Base-by-base conservation (phyloP, 2,113 vertebrate species). In the Mobula hypostoma region DNA sequence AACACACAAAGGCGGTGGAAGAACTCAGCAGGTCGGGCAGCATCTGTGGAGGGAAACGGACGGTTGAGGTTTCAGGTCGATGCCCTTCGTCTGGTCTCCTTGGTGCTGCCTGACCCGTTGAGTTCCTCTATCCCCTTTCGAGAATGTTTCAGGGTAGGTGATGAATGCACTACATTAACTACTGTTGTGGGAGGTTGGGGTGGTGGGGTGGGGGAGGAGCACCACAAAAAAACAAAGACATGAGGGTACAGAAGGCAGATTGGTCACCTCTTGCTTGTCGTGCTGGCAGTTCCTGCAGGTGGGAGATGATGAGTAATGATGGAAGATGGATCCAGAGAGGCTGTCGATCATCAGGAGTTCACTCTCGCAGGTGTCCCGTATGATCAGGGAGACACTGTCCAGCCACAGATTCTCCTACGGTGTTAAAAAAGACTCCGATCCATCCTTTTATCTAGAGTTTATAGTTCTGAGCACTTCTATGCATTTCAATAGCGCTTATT, bases 281-380 rank as follows among this genome's bases (percentile, higher is more conserved):
- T 98, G 97, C 95, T 97, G 98, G 97, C 98, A 98, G 96, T 98
- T 98, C 96, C 97, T 97, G 95, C 98, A 98, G 96, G 98, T 95
- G 7, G 98, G 97, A 14, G 97, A 97, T 77, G 99, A 99, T 95
- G 98, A 97, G 96, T 99, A 99, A 97, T 99, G 99, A 96, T 99
- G 99, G 97, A 99, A 99, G 97, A 99, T 97, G 94, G 99, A 99
- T 95, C 98, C 99, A 0, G 99, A 99, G 95, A 99, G 98, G 97
- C 99, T 99, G 97, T 99, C 99, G 94, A 99, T 99, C 97, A 99
- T 98, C 97, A 98, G 97, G 97, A 99, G 97, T 97, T 99, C 99
- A 95, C 98, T 98, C 96, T 99, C 99, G 97, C 99, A 97, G 78
- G 99, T 98, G 96, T 99, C 99, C 97, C 99, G 98, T 97, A 99